phyloP scores from a whole-genome alignment of 2,113 vertebrate species.

The Carassius carassius region DNA sequence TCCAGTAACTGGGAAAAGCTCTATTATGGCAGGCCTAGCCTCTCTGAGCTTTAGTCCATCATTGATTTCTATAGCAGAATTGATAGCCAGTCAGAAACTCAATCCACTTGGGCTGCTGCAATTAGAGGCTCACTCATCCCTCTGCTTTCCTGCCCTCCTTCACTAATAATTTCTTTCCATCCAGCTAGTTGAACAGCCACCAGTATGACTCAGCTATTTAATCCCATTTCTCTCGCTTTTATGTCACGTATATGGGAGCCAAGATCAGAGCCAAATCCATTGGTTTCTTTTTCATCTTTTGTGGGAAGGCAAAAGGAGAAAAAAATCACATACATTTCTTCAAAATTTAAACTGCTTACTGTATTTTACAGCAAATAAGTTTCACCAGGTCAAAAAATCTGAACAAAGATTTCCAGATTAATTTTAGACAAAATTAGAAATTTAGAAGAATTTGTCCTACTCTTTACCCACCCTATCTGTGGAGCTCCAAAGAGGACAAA shows the following conservation, averaged over 20 bases:
- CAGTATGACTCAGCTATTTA: constrained; percentile 52
- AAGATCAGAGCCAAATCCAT: constrained; percentile 16
- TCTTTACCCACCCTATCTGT: background rate
- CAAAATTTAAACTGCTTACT: background rate
- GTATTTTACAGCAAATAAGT: background rate
- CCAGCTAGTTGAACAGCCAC: constrained; percentile 49
- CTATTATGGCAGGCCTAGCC: constrained; percentile 39
- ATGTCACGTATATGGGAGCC: background rate
- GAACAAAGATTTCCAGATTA: background rate
- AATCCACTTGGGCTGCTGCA: constrained; percentile 59
- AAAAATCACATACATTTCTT: background rate
- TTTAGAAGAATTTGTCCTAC: background rate
- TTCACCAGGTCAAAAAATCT: background rate
- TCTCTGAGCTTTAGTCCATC: constrained; percentile 47
- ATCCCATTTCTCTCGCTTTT: constrained; percentile 54
- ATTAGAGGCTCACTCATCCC: constrained; percentile 59
- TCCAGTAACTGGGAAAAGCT: constrained; percentile 21
- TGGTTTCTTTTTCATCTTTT: background rate
- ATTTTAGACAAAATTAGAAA: background rate
- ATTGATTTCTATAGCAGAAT: constrained; percentile 68
- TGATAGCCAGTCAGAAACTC: constrained; percentile 64
- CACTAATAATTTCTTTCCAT: constrained; percentile 52
- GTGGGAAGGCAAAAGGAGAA: background rate
- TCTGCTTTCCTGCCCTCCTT: constrained; percentile 51
- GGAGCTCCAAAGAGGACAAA: background rate